Percentiles rank a stretch among this genome's conserved stretches.
Conservation (phyloP, 2,113 vertebrate genomes). For the Halcyon malimbica region DNA sequence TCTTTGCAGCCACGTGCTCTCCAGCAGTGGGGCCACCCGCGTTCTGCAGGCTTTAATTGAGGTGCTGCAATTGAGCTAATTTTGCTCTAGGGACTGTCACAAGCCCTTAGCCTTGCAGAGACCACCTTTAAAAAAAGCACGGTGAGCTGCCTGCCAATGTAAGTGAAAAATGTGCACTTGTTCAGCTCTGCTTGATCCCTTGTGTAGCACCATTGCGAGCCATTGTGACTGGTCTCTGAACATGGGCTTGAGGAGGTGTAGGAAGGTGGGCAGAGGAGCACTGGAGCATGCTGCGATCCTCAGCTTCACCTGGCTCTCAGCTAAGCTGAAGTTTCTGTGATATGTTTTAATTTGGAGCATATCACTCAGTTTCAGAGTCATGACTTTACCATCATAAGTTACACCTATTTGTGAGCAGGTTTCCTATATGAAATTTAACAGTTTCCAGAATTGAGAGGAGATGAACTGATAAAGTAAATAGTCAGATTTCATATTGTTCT, state of each 20-base stretch:
- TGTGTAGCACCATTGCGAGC: not conserved
- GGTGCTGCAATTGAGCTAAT: not conserved
- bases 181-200: not conserved
- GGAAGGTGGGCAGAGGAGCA: accelerated
- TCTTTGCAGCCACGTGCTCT: not conserved
- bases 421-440: not conserved
- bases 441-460: not conserved
- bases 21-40: not conserved
- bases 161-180: not conserved
- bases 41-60: accelerated
- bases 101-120: not conserved
- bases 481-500: not conserved
- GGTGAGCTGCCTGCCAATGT: accelerated
- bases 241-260: accelerated
- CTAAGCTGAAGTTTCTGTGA: accelerated
- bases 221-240: accelerated
- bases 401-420: not conserved
- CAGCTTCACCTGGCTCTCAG: not conserved
- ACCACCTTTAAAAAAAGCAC: not conserved
- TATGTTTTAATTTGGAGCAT: not conserved
- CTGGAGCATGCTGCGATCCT: not conserved
- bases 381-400: not conserved
- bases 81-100: not conserved
- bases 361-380: not conserved
- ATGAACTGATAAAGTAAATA: not conserved